These are phyloP conservation scores for Brachyhypopomus gauderio DNA, from an alignment of 2,113 vertebrate genomes.

Conservation along the genomic window DNA sequence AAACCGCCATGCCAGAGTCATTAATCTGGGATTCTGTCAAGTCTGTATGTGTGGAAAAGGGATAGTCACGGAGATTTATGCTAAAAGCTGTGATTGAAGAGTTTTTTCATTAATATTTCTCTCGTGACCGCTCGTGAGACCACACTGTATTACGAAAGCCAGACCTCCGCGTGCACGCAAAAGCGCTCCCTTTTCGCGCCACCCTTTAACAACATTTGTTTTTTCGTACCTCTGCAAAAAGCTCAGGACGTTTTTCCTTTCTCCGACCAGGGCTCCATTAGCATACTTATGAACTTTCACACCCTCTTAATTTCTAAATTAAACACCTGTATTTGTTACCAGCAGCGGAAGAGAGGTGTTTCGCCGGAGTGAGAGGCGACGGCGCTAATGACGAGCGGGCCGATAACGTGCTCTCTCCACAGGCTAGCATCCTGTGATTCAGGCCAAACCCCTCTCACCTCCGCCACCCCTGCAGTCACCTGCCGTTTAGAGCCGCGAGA, in stretches of 20 bases:
- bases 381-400: constrained; percentile 43
- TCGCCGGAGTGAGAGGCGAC: constrained; percentile 56
- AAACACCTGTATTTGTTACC: constrained; percentile 70
- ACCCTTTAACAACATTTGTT: constrained; percentile 48
- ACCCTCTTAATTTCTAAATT: constrained; percentile 73
- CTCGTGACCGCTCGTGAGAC: constrained; percentile 22
- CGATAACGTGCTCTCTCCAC: constrained; percentile 30
- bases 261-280: constrained; percentile 61
- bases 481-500: constrained; percentile 40
- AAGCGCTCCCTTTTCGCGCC: constrained; percentile 51
- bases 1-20: not conserved
- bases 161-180: constrained; percentile 42
- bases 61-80: constrained; percentile 31
- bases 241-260: constrained; percentile 58
- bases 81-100: constrained; percentile 40
- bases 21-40: not conserved
- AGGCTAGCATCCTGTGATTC: constrained; percentile 46
- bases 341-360: constrained; percentile 57
- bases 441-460: constrained; percentile 42
- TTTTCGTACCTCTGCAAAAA: constrained; percentile 52
- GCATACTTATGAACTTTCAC: constrained; percentile 74
- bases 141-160: constrained; percentile 41
- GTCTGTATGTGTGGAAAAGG: constrained; percentile 1
- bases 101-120: constrained; percentile 30
- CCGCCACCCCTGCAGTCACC: constrained; percentile 40